Evolutionary conservation across 2,113 vertebrate species (phyloP).

Genomic region (Semicossyphus pulcher): DNA sequence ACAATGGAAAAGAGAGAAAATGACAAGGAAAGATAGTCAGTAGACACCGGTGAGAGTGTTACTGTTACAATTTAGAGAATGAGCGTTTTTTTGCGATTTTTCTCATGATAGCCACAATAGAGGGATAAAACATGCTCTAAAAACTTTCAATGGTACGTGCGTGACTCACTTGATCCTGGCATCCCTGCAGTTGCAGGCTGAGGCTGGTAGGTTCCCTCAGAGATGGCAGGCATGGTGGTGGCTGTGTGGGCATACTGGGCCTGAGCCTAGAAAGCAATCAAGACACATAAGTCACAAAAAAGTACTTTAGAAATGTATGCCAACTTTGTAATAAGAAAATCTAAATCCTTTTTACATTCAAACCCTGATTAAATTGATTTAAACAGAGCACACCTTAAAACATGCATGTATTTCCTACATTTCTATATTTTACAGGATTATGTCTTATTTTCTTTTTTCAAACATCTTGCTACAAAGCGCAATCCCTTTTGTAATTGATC

Average conservation of each 20-base stretch:
- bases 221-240: conserved; percentile 76
- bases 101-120: too few relatives aligned
- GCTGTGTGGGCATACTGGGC: conserved; percentile 77
- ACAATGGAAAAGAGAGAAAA: not conserved
- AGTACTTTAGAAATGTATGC: not conserved
- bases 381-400: too few relatives aligned
- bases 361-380: too few relatives aligned
- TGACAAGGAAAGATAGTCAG: not conserved
- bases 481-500: too few relatives aligned
- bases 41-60: not conserved
- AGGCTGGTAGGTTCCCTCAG: conserved; percentile 75
- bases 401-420: too few relatives aligned
- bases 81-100: not conserved
- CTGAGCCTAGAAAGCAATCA: conserved; percentile 77
- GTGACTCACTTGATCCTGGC: conserved; percentile 76
- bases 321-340: not conserved
- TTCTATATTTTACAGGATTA: too few relatives aligned
- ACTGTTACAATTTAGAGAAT: not conserved
- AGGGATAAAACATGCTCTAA: not conserved
- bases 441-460: too few relatives aligned
- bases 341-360: not conserved
- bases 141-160: not conserved
- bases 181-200: conserved; percentile 54
- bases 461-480: too few relatives aligned
- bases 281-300: conserved; percentile 6